Base-by-base conservation (phyloP, 2,888 invertebrate species). In the Drosophila nigritarsus region DNA sequence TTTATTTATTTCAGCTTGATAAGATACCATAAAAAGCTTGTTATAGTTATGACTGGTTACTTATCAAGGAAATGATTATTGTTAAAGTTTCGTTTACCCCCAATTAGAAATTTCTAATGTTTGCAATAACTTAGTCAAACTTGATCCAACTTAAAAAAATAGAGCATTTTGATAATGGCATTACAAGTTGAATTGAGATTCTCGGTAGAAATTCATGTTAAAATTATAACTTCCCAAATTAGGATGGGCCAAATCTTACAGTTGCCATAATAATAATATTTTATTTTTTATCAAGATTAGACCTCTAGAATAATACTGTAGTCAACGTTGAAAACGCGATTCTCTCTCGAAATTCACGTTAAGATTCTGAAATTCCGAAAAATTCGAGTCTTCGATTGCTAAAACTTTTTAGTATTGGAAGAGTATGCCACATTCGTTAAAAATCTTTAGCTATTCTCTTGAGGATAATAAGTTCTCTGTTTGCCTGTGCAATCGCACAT, bases 391-490 rank as follows among this genome's bases (percentile, higher is more conserved):
- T 13, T 42, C 1, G 5, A 13, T 11, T 20, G 11, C 13, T 1
- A 20, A 20, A 42, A 20, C 42, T 42, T 42, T 20, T 4, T 15
- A 2, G 13, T 27, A 32, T 2, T 8, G 11, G 0, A 6, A 58
- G 60, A 34, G 38, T 8, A 48, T 53, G 11, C 29, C 20, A 27
- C 6, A 60, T 54, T 50, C 61, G 40, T 11, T 8, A 0, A 3
- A n/a, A 6, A 11, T 7, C 27, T 38, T 29, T 27, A 0, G 3
- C 5, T 9, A n/a, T 32, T 32, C 4, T 20, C 8, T 18, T 11
- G 7, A 8, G 48, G 58, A 38, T 40, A 74, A 74, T 63, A 71
- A 75, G 53, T 42, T 71, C 58, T 58, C 18, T 58, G 73, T 73
- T 56, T 76, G 54, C 45, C 48, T 51, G 49, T 32, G 61, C 29